phyloP scores from a whole-genome alignment of 53 echinoderm and acorn worm species.

The Pentamera pediparva region DNA sequence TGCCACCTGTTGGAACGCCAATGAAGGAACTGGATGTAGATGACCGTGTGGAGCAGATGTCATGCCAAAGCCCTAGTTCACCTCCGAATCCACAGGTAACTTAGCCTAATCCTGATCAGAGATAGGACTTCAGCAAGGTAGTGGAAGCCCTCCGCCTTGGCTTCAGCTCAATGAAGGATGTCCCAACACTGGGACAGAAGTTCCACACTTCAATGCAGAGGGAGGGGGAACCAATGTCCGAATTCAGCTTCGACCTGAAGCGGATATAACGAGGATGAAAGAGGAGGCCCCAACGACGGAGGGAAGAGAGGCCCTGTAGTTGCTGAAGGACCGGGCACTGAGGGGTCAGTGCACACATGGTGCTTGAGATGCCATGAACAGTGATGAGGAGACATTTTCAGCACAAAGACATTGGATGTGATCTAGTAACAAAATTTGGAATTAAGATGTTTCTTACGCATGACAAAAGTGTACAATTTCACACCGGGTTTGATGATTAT shows the following conservation, averaged over 20 bases:
- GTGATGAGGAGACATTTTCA: too few relatives aligned
- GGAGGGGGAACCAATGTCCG: background rate
- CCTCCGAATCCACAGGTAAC: too few relatives aligned
- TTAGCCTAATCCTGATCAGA: background rate
- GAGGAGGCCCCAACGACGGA: too few relatives aligned
- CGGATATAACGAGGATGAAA: background rate
- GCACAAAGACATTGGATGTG: background rate
- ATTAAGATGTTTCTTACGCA: background rate
- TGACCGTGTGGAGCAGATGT: too few relatives aligned
- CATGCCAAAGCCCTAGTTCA: too few relatives aligned
- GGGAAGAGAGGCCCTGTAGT: too few relatives aligned
- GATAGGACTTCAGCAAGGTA: background rate
- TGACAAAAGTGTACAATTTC: background rate
- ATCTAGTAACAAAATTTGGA: background rate
- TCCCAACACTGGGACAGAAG: background rate
- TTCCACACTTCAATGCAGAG: background rate
- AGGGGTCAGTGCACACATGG: too few relatives aligned
- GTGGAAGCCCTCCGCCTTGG: background rate
- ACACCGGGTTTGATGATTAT: background rate
- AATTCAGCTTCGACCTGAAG: background rate
- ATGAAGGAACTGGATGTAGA: too few relatives aligned
- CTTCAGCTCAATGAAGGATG: background rate
- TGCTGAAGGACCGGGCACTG: too few relatives aligned
- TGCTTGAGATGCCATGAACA: too few relatives aligned
- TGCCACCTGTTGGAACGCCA: too few relatives aligned